Evolutionary conservation across 35 echinoderm and acorn worm species (phyloP).

Genomic region (Lytechinus pictus): DNA sequence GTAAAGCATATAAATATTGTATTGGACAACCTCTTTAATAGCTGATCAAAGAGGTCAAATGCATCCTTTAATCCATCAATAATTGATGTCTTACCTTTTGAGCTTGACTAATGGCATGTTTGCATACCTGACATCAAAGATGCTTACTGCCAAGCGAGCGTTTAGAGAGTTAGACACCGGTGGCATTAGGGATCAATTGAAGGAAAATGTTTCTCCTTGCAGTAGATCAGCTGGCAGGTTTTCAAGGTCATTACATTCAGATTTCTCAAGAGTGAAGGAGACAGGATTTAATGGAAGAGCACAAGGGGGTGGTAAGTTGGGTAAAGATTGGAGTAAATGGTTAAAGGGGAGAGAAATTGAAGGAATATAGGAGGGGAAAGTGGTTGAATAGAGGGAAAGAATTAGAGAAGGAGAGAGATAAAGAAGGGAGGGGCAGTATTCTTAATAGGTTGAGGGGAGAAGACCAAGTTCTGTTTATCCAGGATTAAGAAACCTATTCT

Average conservation of each 20-base stretch:
- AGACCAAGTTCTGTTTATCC: background rate
- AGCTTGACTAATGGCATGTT: background rate
- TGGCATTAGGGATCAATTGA: background rate
- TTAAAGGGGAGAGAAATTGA: background rate
- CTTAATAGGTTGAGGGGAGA: background rate
- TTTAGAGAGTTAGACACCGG: background rate
- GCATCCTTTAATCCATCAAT: background rate
- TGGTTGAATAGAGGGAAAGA: background rate
- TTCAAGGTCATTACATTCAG: background rate
- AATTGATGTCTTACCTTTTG: slow-evolving; percentile 13
- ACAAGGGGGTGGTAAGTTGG: too few species aligned
- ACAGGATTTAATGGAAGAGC: too few species aligned
- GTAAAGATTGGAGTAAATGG: too few species aligned
- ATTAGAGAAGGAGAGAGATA: background rate
- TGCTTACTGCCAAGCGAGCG: background rate
- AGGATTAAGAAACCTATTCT: too few species aligned
- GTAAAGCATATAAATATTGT: too few species aligned
- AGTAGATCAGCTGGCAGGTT: background rate
- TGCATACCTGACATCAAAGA: background rate
- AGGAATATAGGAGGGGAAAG: background rate
- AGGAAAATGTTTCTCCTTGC: background rate
- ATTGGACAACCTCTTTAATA: background rate
- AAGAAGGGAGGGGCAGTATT: background rate
- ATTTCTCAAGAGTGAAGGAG: background rate
- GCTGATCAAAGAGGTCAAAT: background rate